Conservation (phyloP, 1,140 invertebrate genomes). For the Steinernema khuongi region DNA sequence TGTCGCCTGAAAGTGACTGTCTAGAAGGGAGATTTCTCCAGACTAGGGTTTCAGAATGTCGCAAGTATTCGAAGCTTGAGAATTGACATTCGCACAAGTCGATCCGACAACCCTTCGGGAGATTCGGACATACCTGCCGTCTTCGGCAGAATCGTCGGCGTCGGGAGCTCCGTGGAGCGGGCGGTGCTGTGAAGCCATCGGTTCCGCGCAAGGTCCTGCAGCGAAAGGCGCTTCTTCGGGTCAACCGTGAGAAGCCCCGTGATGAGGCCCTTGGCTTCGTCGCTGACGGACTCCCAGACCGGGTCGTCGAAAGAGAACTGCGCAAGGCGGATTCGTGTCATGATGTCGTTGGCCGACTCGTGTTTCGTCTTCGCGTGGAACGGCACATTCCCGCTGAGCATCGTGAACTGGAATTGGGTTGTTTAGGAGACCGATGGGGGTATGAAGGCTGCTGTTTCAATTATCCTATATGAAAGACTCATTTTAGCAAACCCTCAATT, state of each 20-base stretch:
- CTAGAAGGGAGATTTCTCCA: too few relatives aligned
- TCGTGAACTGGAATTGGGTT: constrained; percentile 68
- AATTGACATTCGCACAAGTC: not conserved
- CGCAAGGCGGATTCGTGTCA: constrained; percentile 73
- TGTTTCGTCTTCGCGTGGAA: constrained; percentile 70
- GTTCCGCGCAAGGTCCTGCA: constrained; percentile 62
- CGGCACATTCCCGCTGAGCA: constrained; percentile 77
- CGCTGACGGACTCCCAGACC: constrained; percentile 71
- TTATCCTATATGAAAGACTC: too few relatives aligned
- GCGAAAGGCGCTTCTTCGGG: constrained; percentile 69
- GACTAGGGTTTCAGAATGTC: too few relatives aligned
- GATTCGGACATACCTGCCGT: constrained; percentile 52
- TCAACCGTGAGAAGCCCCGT: constrained; percentile 74
- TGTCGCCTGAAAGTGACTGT: constrained; percentile 58
- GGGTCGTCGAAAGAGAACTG: constrained; percentile 70
- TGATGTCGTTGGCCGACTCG: constrained; percentile 70
- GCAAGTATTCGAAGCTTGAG: not conserved
- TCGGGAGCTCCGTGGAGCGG: constrained; percentile 56
- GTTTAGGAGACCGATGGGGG: too few relatives aligned
- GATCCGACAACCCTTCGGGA: too few relatives aligned
- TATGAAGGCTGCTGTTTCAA: too few relatives aligned
- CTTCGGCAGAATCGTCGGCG: constrained; percentile 50
- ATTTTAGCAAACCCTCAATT: too few relatives aligned
- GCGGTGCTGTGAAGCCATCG: constrained; percentile 50
- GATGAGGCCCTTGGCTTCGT: constrained; percentile 72